A percentile compares a stretch with the other conserved stretches of the same genome.
Conservation (phyloP, 2,113 vertebrate species). For the Thymallus thymallus region DNA sequence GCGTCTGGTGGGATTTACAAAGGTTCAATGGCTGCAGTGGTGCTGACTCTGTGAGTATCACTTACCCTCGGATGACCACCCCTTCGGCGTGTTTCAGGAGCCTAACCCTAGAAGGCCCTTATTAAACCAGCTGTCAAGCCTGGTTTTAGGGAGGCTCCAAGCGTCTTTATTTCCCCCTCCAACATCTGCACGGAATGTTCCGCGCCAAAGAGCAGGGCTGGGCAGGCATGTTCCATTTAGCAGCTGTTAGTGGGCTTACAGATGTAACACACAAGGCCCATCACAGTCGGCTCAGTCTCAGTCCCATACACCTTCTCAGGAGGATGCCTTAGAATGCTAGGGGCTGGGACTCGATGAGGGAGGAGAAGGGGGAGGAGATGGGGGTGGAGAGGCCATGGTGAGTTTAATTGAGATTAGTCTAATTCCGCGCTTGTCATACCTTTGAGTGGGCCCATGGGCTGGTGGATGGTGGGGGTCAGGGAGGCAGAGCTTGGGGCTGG, state of each 20-base stretch:
- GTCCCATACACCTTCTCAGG: slow-evolving; percentile 10
- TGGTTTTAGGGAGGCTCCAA: slow-evolving; percentile 13
- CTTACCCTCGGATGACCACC: not conserved
- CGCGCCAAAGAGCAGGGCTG: slow-evolving; percentile 19
- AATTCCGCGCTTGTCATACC: slow-evolving; percentile 29
- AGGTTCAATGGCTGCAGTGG: not conserved
- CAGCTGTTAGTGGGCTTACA: slow-evolving; percentile 36
- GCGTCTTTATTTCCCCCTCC: slow-evolving; percentile 16
- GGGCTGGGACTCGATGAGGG: slow-evolving; percentile 27
- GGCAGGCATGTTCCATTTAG: slow-evolving; percentile 29
- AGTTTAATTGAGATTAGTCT: slow-evolving; percentile 38
- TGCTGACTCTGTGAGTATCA: not conserved
- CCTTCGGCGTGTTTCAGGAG: not conserved
- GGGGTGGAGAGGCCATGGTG: slow-evolving; percentile 12
- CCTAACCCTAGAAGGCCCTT: not conserved
- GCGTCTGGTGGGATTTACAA: not conserved
- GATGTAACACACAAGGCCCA: slow-evolving; percentile 13
- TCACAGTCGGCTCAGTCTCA: slow-evolving; percentile 7
- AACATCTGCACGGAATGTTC: slow-evolving; percentile 51
- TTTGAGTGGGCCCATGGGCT: slow-evolving; percentile 15
- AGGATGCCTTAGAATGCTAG: slow-evolving; percentile 26
- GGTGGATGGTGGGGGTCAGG: slow-evolving; percentile 22
- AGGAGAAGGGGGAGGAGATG: no score
- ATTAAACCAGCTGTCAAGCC: not conserved
- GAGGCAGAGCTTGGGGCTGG: slow-evolving; percentile 11